These are phyloP conservation scores for Anthoscopus minutus DNA, from an alignment of 2,113 vertebrate species.

Conservation along the genomic window DNA sequence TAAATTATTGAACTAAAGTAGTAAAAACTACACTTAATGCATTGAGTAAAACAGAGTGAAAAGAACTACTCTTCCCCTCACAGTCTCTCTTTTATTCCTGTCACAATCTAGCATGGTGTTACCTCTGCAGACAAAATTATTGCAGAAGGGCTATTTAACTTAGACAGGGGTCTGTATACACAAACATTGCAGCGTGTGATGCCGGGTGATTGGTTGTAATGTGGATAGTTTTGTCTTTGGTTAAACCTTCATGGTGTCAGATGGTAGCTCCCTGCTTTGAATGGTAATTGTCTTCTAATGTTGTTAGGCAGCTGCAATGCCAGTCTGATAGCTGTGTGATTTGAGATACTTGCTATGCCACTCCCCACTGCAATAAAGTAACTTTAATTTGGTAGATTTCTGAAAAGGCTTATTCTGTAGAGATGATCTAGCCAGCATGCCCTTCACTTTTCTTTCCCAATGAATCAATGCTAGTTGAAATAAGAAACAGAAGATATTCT, in stretches of 20 bases:
- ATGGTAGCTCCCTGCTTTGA: background rate
- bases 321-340: background rate
- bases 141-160: background rate
- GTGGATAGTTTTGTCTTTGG: background rate
- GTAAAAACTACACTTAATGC: background rate
- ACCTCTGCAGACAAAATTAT: background rate
- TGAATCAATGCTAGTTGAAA: background rate
- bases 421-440: background rate
- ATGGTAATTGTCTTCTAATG: background rate
- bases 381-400: background rate
- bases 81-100: background rate
- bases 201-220: fast-evolving
- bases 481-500: background rate
- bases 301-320: background rate
- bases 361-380: background rate
- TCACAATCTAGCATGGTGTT: background rate
- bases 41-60: background rate
- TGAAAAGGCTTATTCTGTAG: background rate
- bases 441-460: background rate
- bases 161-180: background rate
- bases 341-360: background rate
- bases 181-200: fast-evolving
- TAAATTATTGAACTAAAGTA: background rate
- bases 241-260: background rate
- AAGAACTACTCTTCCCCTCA: background rate